Conservation (phyloP, 2,797 vertebrate genomes). For the Xyrichtys novacula region DNA sequence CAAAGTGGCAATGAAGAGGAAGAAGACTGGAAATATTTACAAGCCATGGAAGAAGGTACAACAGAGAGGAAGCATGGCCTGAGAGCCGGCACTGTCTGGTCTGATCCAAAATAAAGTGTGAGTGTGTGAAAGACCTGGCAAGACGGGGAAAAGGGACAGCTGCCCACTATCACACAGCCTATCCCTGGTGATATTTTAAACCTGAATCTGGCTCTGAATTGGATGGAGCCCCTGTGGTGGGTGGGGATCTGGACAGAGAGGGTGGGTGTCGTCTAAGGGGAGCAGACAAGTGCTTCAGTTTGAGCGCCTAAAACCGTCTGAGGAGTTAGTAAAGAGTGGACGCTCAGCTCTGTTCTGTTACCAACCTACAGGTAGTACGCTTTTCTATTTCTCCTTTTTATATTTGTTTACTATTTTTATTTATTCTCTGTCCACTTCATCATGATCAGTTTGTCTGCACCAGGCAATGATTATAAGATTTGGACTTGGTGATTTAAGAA, state of each 20-base stretch:
- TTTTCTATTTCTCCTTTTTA: slow-evolving; percentile 2
- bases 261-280: slow-evolving; percentile 41
- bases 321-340: slow-evolving; percentile 59
- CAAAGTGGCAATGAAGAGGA: neutral
- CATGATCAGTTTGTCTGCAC: no score
- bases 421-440: neutral
- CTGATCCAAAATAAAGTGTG: slow-evolving; percentile 8
- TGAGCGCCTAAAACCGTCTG: slow-evolving; percentile 52
- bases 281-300: slow-evolving; percentile 53
- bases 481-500: no score
- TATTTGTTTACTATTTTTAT: neutral
- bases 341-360: slow-evolving; percentile 25
- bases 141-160: slow-evolving; percentile 77
- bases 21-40: neutral
- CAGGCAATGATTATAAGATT: no score
- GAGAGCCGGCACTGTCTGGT: slow-evolving; percentile 8
- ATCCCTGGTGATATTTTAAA: slow-evolving; percentile 85
- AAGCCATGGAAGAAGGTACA: neutral
- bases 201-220: slow-evolving; percentile 68
- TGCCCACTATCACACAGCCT: slow-evolving; percentile 69
- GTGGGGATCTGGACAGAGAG: slow-evolving; percentile 47
- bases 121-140: slow-evolving; percentile 21
- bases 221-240: slow-evolving; percentile 57
- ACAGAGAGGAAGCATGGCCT: slow-evolving; percentile 9
- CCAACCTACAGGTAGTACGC: slow-evolving; percentile 46